A percentile compares a stretch with the other conserved stretches of the same genome.
Evolutionary conservation across 1,140 invertebrate genomes (phyloP).

Genomic region (Anastrepha ludens): DNA sequence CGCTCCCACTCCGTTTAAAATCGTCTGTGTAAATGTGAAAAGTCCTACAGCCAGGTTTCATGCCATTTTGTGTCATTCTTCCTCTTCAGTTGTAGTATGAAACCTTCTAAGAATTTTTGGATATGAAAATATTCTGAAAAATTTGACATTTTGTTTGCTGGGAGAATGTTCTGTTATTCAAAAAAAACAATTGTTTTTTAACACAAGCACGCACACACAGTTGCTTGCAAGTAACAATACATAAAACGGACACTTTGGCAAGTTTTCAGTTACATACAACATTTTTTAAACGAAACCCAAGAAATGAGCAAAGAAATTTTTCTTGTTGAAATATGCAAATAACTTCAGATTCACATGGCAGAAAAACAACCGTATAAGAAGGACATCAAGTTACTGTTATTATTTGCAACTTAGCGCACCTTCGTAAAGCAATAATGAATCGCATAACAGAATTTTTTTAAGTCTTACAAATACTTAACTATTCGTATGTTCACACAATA

Average conservation of each 20-base stretch:
- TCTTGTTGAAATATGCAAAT: conserved; percentile 56
- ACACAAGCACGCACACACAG: neutral
- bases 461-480: too few species aligned
- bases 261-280: conserved; percentile 55
- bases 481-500: neutral
- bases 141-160: too few species aligned
- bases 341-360: conserved; percentile 54
- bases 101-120: too few species aligned
- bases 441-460: too few species aligned
- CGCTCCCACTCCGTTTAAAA: too few species aligned
- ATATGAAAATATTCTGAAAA: too few species aligned
- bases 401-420: too few species aligned
- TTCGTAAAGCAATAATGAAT: too few species aligned
- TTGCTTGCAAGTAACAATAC: neutral
- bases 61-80: too few species aligned
- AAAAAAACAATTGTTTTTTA: neutral
- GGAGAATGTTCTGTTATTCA: neutral
- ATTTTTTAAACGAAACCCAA: conserved; percentile 48
- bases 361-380: conserved; percentile 15
- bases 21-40: too few species aligned
- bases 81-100: too few species aligned
- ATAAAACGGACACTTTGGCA: conserved; percentile 27
- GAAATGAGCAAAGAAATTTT: conserved; percentile 22
- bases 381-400: neutral
- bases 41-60: too few species aligned